Percentiles rank a stretch among this genome's conserved stretches.
Conservation (phyloP, 2,113 vertebrate species). For the Leptocoma aspasia region DNA sequence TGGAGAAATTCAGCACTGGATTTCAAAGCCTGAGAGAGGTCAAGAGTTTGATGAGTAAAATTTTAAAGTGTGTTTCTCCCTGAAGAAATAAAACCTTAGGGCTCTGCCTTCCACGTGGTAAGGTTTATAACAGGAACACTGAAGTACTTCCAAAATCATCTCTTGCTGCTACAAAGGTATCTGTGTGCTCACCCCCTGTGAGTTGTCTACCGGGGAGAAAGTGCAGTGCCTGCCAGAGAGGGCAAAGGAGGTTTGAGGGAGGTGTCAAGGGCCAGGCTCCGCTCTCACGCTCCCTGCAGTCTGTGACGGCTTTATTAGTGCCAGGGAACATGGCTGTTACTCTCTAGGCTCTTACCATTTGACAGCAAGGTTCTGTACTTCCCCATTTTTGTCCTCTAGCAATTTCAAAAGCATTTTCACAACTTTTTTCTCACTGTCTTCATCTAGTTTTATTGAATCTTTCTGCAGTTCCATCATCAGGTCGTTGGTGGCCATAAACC, state of each 20-base stretch:
- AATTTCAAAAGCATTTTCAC: conserved; percentile 89
- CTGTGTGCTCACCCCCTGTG: neutral
- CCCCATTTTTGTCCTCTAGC: conserved; percentile 93
- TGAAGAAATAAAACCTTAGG: neutral
- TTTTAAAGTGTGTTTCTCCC: neutral
- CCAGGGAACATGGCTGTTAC: neutral
- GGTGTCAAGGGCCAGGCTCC: neutral
- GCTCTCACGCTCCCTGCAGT: neutral
- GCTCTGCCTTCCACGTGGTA: neutral
- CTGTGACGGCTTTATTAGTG: neutral
- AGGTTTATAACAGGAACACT: neutral
- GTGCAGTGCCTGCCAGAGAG: neutral
- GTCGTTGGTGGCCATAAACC: conserved; percentile 98
- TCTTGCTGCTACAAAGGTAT: neutral
- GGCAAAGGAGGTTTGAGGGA: neutral
- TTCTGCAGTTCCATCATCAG: conserved; percentile 96
- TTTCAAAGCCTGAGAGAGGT: neutral
- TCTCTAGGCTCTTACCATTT: conserved; percentile 80
- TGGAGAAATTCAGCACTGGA: neutral
- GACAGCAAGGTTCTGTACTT: conserved; percentile 94
- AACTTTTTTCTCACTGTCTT: conserved; percentile 93
- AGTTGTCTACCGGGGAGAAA: neutral
- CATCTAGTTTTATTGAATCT: conserved; percentile 93
- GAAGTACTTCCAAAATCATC: neutral
- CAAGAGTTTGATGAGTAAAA: neutral